phyloP scores from a whole-genome alignment of 2,113 vertebrate species.

The Rafetus swinhoei region DNA sequence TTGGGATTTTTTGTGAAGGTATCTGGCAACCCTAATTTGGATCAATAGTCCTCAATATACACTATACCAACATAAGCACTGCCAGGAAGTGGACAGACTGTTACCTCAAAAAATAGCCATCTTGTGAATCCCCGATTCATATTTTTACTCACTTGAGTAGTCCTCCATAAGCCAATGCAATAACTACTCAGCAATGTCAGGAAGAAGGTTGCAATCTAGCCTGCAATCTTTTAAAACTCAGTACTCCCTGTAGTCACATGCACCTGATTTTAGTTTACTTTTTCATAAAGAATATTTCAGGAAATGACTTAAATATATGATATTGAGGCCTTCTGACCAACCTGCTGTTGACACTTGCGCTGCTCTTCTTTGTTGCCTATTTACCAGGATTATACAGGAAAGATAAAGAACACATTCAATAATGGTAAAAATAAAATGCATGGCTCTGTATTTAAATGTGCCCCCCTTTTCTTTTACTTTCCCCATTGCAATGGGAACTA shows the following conservation, averaged over 20 bases:
- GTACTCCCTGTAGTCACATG: fast-evolving
- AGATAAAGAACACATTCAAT: background rate
- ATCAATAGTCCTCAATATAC: background rate
- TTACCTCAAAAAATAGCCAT: background rate
- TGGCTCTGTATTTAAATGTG: background rate
- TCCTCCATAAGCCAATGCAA: background rate
- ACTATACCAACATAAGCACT: background rate
- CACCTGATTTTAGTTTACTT: background rate
- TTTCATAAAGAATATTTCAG: background rate
- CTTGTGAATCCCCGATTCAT: background rate
- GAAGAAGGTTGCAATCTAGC: background rate
- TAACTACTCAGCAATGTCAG: background rate
- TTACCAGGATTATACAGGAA: background rate
- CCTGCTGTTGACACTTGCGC: background rate
- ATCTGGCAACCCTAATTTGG: background rate
- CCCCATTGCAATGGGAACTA: background rate
- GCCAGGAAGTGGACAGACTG: background rate
- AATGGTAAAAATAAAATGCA: background rate
- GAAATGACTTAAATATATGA: background rate
- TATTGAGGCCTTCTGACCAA: background rate
- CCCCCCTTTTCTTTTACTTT: background rate
- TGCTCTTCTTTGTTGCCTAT: background rate
- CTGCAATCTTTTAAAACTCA: fast-evolving
- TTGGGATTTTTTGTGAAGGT: no score
- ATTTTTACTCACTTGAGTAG: fast-evolving